Conservation (phyloP, 2,797 vertebrate genomes). For the Clarias laeviceps region DNA sequence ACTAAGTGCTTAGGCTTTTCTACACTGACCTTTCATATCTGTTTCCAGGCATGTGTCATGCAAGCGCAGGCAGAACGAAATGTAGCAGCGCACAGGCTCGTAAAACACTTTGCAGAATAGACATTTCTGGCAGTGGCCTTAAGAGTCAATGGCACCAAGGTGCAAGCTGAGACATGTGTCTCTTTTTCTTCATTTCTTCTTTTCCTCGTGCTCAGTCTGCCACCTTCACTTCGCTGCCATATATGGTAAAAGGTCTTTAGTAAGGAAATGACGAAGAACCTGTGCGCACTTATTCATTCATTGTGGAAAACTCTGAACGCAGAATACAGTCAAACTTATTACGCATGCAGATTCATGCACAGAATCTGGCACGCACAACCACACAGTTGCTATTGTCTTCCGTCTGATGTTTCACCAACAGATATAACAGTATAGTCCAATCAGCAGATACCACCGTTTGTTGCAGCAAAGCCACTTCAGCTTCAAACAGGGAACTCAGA, state of each 20-base stretch:
- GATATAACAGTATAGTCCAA: not conserved
- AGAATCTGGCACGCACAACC: not conserved
- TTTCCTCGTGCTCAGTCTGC: slow-evolving; percentile 60
- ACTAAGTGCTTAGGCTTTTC: not conserved
- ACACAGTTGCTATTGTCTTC: not conserved
- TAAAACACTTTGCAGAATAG: slow-evolving; percentile 40
- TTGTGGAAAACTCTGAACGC: not conserved
- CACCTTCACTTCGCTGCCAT: slow-evolving; percentile 62
- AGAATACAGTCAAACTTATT: not conserved
- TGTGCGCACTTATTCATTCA: slow-evolving; percentile 40
- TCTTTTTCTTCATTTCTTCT: slow-evolving; percentile 62
- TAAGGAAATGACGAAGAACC: slow-evolving; percentile 64
- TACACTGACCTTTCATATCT: not conserved
- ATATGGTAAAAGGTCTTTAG: slow-evolving; percentile 69
- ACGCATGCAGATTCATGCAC: slow-evolving; percentile 32
- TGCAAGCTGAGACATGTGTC: slow-evolving; percentile 68
- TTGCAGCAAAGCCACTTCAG: not conserved
- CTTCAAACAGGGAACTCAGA: slow-evolving; percentile 17
- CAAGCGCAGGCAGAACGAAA: slow-evolving; percentile 57
- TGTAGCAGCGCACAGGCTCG: not conserved
- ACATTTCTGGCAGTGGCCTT: slow-evolving; percentile 46
- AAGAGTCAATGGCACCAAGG: slow-evolving; percentile 41
- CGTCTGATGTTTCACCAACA: not conserved
- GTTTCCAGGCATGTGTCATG: slow-evolving; percentile 38
- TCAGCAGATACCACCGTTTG: not conserved